Base-by-base conservation (phyloP, 2,113 vertebrate species). In the Pomatorhinus ruficollis region DNA sequence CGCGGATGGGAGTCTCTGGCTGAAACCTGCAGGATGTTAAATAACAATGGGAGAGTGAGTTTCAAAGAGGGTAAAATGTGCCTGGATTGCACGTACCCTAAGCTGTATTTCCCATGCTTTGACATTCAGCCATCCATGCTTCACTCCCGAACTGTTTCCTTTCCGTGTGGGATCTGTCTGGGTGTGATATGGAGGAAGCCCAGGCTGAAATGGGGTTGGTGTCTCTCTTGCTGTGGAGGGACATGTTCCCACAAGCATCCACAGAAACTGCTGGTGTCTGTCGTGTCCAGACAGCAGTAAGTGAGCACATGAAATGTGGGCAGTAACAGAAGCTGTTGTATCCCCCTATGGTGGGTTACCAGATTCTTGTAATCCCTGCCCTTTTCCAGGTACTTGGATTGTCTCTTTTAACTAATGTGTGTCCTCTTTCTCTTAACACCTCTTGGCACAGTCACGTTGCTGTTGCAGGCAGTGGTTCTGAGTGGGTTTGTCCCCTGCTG, bases 21-120 rank as follows among this genome's bases (percentile, higher is more conserved):
- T 95, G 91, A 59, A 91, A 80, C 33, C 70, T 75, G 40, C 94
- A 97, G 93, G 94, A 94, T 92, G 88, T 96, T 97, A 81, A 96
- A 83, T 96, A 96, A 96, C 95, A 95, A 96, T 97, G 56, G 88
- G 59, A 95, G 82, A 88, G 59, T 47, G 72, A 87, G 64, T 93
- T 95, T 94, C 79, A 88, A 33, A 78, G 69, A 78, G 93, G 60
- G 86, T 77, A 81, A 59, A 56, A 76, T 95, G 85, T 83, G 93
- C 76, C 69, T 86, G 85, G 40, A 61, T 64, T 83, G 85, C 95
- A 93, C 79, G 63, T 96, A 95, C 87, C 75, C 81, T 47, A 20
- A 66, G 40, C 90, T 89, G n/a, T 54, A 22, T 90, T 96, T 94
- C 95, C 75, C 80, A 45, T 93, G 71, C 76, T 66, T 90, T 93